phyloP scores from a whole-genome alignment of 1,140 invertebrate species.

The Onthophagus taurus region DNA sequence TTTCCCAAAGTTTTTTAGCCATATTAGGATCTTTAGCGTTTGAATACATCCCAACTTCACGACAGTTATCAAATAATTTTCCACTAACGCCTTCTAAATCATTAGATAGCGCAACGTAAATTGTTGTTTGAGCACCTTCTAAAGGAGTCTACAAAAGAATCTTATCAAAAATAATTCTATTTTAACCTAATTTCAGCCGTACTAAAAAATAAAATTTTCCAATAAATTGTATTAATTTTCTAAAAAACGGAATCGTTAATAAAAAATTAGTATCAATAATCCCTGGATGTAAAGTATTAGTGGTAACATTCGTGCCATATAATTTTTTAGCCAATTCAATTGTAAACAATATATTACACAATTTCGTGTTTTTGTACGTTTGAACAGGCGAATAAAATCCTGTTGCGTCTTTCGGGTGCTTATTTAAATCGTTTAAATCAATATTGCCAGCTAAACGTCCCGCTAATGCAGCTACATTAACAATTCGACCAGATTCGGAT shows the following conservation, averaged over 20 bases:
- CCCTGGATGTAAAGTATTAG: conserved; percentile 34
- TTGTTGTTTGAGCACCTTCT: conserved; percentile 27
- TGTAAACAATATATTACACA: conserved; percentile 41
- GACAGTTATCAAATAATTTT: conserved; percentile 23
- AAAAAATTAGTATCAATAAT: conserved; percentile 31
- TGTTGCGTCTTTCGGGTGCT: neutral
- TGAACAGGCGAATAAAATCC: neutral
- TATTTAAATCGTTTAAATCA: conserved; percentile 3
- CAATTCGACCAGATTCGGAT: no score
- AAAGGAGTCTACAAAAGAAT: conserved; percentile 19
- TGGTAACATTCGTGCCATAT: conserved; percentile 32
- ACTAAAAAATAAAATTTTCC: neutral
- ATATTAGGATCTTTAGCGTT: conserved; percentile 13
- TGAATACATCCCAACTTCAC: conserved; percentile 17
- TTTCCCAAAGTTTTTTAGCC: conserved; percentile 20
- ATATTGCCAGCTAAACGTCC: neutral
- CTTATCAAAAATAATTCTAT: neutral
- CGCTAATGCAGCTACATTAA: neutral
- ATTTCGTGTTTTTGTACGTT: conserved; percentile 37
- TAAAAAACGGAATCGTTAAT: neutral
- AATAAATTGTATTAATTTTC: neutral
- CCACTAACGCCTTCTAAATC: conserved; percentile 20
- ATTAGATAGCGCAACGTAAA: conserved; percentile 21
- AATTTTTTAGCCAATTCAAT: conserved; percentile 31
- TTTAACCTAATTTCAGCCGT: no score